Percentiles rank a stretch among this genome's conserved stretches.
These are phyloP conservation scores for Mythimna loreyi DNA, from an alignment of 2,888 invertebrate genomes.

Conservation along the genomic window DNA sequence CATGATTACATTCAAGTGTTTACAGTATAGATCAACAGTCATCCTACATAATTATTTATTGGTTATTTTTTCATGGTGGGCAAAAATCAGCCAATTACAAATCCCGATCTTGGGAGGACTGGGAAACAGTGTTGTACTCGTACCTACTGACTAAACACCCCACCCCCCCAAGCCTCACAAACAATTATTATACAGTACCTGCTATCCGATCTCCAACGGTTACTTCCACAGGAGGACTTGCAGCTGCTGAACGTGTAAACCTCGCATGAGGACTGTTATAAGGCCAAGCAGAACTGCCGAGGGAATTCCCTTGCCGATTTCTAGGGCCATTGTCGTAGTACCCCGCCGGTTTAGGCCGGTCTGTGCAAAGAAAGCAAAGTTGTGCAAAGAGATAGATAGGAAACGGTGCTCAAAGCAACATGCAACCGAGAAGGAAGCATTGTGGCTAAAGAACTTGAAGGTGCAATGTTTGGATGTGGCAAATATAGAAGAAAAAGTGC, in stretches of 20 bases:
- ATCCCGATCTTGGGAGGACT: no score
- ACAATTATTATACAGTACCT: conserved; percentile 36
- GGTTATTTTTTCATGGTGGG: no score
- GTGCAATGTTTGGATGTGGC: neutral
- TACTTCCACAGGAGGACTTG: conserved; percentile 16
- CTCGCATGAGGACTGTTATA: conserved; percentile 39
- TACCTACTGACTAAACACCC: no score
- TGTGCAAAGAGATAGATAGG: conserved; percentile 16
- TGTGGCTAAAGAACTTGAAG: neutral
- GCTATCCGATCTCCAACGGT: conserved; percentile 56
- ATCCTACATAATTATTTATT: no score
- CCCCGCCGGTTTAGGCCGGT: conserved; percentile 42
- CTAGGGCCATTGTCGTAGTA: conserved; percentile 41
- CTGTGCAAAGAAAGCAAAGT: conserved; percentile 43
- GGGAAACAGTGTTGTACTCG: no score
- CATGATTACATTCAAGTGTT: no score
- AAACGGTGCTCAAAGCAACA: neutral
- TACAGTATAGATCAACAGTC: no score
- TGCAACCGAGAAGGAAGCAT: neutral
- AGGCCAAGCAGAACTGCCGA: conserved; percentile 36
- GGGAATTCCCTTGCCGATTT: conserved; percentile 14
- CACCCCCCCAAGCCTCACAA: no score
- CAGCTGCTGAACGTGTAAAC: conserved; percentile 27
- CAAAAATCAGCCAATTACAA: no score
- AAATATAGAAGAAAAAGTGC: neutral